Conservation (phyloP, 2,888 invertebrate genomes). For the Conops quadrifasciatus region DNA sequence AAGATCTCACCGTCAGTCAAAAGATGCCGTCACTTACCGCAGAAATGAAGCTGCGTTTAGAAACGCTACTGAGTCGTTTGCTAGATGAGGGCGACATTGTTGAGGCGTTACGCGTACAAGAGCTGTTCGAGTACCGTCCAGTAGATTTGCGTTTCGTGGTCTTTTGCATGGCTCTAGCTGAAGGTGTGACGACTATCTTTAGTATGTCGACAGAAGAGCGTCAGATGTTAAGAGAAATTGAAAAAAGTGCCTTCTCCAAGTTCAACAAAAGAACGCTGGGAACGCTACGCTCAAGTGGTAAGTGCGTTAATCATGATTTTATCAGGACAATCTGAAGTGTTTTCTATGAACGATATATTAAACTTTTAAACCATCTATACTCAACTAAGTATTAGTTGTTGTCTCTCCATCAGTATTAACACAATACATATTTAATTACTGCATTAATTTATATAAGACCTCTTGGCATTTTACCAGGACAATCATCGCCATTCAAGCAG, state of each 20-base stretch:
- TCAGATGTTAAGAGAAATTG: slow-evolving; percentile 66
- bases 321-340: too few species aligned
- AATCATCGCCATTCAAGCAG: slow-evolving; percentile 41
- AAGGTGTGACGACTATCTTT: slow-evolving; percentile 68
- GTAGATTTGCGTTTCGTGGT: slow-evolving; percentile 70
- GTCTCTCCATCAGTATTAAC: too few species aligned
- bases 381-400: too few species aligned
- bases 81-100: slow-evolving; percentile 69
- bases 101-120: slow-evolving; percentile 68
- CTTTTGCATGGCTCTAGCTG: slow-evolving; percentile 71
- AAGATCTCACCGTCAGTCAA: slow-evolving; percentile 57
- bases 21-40: slow-evolving; percentile 52
- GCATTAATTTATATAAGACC: not conserved
- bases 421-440: slow-evolving; percentile 17
- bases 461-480: slow-evolving; percentile 30
- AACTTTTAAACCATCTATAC: too few species aligned
- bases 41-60: slow-evolving; percentile 58
- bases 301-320: slow-evolving; percentile 27
- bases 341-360: too few species aligned
- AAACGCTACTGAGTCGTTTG: slow-evolving; percentile 66
- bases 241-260: slow-evolving; percentile 62
- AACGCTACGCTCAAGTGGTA: slow-evolving; percentile 39
- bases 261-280: slow-evolving; percentile 62
- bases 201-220: slow-evolving; percentile 73
- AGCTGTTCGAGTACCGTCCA: slow-evolving; percentile 64